Evolutionary conservation across 2,888 invertebrate species (phyloP).

Genomic region (Yponomeuta plumbellus): DNA sequence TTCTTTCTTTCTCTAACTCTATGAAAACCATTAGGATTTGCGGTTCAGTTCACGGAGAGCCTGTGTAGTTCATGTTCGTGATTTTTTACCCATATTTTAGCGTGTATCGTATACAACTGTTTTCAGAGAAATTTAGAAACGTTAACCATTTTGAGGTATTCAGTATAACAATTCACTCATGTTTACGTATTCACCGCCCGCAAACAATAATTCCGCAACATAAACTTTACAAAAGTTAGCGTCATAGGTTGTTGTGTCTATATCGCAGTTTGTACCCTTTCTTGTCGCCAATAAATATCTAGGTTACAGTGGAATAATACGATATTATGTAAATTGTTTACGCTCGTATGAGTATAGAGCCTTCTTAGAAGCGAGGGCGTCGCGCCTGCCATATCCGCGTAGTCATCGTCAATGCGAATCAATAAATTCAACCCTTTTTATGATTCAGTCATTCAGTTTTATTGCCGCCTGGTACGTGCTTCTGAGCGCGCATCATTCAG

Average conservation of each 20-base stretch:
- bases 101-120: no score
- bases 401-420: slow-evolving; percentile 58
- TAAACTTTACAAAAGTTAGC: neutral
- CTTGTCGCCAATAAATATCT: slow-evolving; percentile 39
- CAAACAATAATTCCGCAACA: neutral
- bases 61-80: no score
- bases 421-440: slow-evolving; percentile 74
- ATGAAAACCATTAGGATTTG: no score
- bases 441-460: slow-evolving; percentile 68
- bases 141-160: no score
- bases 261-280: neutral
- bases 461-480: slow-evolving; percentile 57
- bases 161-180: slow-evolving; percentile 19
- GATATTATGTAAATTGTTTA: slow-evolving; percentile 63
- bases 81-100: no score
- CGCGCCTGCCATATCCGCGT: neutral
- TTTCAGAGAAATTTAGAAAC: no score
- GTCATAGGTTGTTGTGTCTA: neutral
- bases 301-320: slow-evolving; percentile 48
- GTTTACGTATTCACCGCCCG: neutral
- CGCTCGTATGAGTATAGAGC: slow-evolving; percentile 21
- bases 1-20: no score
- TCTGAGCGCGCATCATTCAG: slow-evolving; percentile 62
- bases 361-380: neutral
- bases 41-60: no score